These are phyloP conservation scores for Sapayoa aenigma DNA, from an alignment of 2,113 vertebrate genomes.

Conservation along the genomic window DNA sequence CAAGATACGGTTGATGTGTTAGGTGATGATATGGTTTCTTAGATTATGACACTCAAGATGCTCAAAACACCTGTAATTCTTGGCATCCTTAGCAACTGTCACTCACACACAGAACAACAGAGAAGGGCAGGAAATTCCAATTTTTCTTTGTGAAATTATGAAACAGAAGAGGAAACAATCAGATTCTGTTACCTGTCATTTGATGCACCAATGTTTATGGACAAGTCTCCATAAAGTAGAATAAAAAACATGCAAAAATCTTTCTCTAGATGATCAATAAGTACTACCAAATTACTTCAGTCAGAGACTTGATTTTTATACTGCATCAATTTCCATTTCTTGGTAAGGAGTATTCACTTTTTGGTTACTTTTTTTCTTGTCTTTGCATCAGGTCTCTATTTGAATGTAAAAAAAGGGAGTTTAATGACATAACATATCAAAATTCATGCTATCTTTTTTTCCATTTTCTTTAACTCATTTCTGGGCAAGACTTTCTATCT, in stretches of 20 bases:
- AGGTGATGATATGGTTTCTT: background rate
- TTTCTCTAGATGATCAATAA: background rate
- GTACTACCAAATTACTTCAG: background rate
- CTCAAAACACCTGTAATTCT: background rate
- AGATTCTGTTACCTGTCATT: background rate
- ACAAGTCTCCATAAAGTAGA: background rate
- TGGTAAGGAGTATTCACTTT: background rate
- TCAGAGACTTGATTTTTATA: background rate
- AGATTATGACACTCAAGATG: background rate
- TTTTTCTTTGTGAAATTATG: background rate
- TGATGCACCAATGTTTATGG: background rate
- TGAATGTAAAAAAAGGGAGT: background rate
- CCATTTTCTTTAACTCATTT: background rate
- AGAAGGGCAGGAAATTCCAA: background rate
- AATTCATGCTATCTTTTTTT: background rate
- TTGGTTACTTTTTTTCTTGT: background rate
- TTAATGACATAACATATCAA: background rate
- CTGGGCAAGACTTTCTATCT: background rate
- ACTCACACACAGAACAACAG: background rate
- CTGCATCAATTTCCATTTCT: background rate
- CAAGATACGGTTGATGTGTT: background rate
- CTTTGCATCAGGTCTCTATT: background rate
- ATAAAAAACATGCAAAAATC: background rate
- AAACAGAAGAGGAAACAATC: background rate
- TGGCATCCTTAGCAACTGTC: background rate